A percentile compares a stretch with the other conserved stretches of the same genome.
Conservation (phyloP, 2,113 vertebrate species). For the Lampris megalopsis region DNA sequence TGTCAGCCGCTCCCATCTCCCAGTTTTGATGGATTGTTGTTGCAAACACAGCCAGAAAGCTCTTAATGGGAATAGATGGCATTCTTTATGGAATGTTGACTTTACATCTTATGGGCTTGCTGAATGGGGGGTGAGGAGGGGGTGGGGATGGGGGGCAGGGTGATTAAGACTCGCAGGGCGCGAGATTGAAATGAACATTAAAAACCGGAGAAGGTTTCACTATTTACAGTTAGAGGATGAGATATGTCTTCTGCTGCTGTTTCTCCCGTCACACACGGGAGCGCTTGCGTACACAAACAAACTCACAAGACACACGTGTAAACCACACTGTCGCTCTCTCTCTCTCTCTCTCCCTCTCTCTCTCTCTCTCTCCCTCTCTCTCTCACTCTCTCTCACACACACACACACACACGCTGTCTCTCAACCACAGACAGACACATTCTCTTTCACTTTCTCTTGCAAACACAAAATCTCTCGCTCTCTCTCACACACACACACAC, state of each 20-base stretch:
- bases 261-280: too few species aligned
- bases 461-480: too few species aligned
- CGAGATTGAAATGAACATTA: constrained; percentile 57
- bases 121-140: constrained; percentile 43
- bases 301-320: too few species aligned
- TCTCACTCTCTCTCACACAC: too few species aligned
- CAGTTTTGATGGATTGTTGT: constrained; percentile 47
- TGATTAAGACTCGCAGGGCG: constrained; percentile 60
- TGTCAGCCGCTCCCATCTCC: constrained; percentile 46
- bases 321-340: too few species aligned
- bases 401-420: too few species aligned
- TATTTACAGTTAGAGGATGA: constrained; percentile 68
- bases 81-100: constrained; percentile 67
- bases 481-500: too few species aligned
- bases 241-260: constrained; percentile 59
- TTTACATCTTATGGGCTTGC: constrained; percentile 45
- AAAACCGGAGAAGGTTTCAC: constrained; percentile 64
- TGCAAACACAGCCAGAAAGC: constrained; percentile 15
- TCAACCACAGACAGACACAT: too few species aligned
- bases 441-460: too few species aligned
- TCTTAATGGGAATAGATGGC: constrained; percentile 49
- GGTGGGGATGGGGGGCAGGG: constrained; percentile 30
- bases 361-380: too few species aligned
- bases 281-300: too few species aligned
- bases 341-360: too few species aligned